A percentile compares a stretch with the other conserved stretches of the same genome.
phyloP scores from a whole-genome alignment of 2,113 vertebrate genomes.

The Halichoeres trimaculatus region DNA sequence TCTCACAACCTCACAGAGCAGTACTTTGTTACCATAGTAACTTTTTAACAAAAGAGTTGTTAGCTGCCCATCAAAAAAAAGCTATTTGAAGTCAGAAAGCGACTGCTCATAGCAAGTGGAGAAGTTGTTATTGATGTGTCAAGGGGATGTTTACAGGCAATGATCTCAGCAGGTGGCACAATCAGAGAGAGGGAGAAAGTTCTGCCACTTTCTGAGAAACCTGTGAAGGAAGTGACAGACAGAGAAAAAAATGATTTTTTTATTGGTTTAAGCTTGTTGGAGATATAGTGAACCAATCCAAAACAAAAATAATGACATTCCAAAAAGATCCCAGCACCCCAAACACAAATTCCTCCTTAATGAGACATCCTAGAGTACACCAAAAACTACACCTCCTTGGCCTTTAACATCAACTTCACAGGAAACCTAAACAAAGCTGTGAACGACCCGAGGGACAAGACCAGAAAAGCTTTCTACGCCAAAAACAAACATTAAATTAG shows the following conservation, averaged over 20 bases:
- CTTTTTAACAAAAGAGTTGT: slow-evolving; percentile 48
- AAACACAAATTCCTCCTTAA: no score
- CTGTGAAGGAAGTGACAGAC: slow-evolving; percentile 4
- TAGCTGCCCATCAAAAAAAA: slow-evolving; percentile 65
- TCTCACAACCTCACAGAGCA: slow-evolving; percentile 35
- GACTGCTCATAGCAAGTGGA: slow-evolving; percentile 39
- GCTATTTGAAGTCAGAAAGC: slow-evolving; percentile 56
- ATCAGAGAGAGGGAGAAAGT: neutral
- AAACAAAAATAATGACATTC: no score
- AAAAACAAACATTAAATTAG: no score
- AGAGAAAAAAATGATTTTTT: neutral
- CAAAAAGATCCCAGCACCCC: no score
- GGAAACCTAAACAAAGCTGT: no score
- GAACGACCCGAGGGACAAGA: no score
- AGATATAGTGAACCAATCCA: no score
- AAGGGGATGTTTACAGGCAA: slow-evolving; percentile 24
- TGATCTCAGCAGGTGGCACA: slow-evolving; percentile 34
- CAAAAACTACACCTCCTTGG: no score
- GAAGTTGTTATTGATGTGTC: slow-evolving; percentile 49
- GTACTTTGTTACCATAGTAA: slow-evolving; percentile 78
- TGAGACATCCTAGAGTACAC: no score
- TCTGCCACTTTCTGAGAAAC: slow-evolving; percentile 8
- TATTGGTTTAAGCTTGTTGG: neutral
- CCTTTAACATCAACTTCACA: no score
- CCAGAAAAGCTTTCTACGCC: no score